phyloP scores from a whole-genome alignment of 2,888 invertebrate genomes.

The Plusia festucae region DNA sequence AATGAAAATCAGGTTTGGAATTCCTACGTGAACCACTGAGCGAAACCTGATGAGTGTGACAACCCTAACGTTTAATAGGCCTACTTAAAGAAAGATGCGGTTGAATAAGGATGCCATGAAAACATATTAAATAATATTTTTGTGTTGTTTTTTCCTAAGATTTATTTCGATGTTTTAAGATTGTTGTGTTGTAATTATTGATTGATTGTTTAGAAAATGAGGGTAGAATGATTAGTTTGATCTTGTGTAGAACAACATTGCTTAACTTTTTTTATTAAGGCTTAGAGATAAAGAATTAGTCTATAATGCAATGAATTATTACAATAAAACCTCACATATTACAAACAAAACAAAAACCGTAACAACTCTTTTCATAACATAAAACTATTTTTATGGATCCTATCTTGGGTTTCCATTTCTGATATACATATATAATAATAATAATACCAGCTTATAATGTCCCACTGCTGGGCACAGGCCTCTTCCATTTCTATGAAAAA shows the following conservation, averaged over 20 bases:
- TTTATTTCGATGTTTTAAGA: neutral
- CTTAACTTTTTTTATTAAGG: no score
- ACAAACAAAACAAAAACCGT: no score
- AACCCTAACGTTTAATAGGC: slow-evolving; percentile 18
- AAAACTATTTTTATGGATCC: no score
- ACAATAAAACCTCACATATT: no score
- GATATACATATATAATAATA: no score
- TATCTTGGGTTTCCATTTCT: no score
- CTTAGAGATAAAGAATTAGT: no score
- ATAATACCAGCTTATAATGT: no score
- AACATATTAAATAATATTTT: slow-evolving; percentile 26
- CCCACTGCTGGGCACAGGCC: no score
- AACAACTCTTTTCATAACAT: no score
- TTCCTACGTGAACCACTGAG: slow-evolving; percentile 5
- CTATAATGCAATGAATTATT: no score
- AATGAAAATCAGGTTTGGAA: neutral
- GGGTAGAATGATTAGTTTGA: neutral
- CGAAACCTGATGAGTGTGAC: slow-evolving; percentile 10
- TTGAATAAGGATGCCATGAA: slow-evolving; percentile 26
- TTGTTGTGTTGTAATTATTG: neutral
- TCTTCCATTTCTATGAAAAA: no score
- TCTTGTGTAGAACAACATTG: neutral
- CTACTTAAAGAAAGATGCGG: slow-evolving; percentile 13
- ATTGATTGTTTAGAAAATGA: neutral
- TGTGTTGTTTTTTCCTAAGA: slow-evolving; percentile 5